Evolutionary conservation across 2,797 vertebrate species (phyloP).

Genomic region (Psittacula echo): DNA sequence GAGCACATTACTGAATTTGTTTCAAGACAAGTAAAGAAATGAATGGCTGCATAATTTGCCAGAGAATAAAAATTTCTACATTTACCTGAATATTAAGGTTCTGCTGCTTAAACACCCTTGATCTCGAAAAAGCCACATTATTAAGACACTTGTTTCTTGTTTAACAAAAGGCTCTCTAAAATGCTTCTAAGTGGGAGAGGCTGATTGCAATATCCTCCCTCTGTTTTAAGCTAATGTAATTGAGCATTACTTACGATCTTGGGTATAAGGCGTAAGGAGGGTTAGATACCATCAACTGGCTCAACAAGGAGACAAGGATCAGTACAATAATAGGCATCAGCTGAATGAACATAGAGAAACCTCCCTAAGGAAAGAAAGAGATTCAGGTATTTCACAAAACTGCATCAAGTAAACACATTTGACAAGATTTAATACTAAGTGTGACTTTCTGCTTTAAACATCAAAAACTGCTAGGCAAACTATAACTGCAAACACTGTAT

Average conservation of each 20-base stretch:
- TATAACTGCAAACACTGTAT: background rate
- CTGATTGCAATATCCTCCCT: background rate
- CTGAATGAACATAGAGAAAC: conserved; percentile 99
- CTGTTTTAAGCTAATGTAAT: background rate
- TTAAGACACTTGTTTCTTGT: background rate
- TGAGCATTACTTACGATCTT: conserved; percentile 87
- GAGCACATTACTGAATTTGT: background rate
- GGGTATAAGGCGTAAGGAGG: conserved; percentile 95
- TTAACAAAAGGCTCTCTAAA: background rate
- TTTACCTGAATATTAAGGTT: background rate
- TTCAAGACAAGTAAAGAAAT: background rate
- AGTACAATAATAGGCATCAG: conserved; percentile 96
- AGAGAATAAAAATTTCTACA: background rate
- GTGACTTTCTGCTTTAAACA: background rate
- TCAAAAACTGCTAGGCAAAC: background rate
- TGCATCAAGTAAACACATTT: background rate
- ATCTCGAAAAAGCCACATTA: background rate
- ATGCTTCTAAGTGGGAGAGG: background rate
- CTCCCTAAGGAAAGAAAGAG: conserved; percentile 82
- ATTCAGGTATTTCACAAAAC: background rate
- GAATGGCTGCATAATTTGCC: background rate
- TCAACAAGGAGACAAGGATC: conserved; percentile 95
- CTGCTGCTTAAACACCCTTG: background rate
- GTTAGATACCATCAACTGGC: conserved; percentile 97
- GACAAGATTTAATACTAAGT: background rate